Conservation (phyloP, 37 sponge, comb jelly and placozoan genomes). For the Halisarca cf. caerulea region DNA sequence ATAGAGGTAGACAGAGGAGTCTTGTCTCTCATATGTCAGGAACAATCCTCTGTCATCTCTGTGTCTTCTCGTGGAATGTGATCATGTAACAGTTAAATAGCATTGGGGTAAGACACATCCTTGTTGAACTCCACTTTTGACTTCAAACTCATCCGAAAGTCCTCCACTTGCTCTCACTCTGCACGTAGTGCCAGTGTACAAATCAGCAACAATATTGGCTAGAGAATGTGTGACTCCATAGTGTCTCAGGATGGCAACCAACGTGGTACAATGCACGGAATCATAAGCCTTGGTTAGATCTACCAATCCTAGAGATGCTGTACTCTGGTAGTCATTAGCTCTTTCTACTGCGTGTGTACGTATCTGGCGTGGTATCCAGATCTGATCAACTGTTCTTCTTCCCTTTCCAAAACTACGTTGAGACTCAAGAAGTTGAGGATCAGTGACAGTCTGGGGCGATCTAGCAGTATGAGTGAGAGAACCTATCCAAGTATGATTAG, state of each 20-base stretch:
- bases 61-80: constrained; percentile 4
- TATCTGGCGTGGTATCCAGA: constrained; percentile 8
- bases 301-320: not conserved
- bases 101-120: constrained; percentile 11
- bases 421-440: constrained; percentile 10
- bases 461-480: constrained; percentile 7
- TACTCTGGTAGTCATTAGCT: constrained; percentile 14
- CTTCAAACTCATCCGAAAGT: constrained; percentile 13
- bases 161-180: constrained; percentile 3
- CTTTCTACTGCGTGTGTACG: too few relatives aligned
- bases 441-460: constrained; percentile 7
- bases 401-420: constrained; percentile 20
- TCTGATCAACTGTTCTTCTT: constrained; percentile 18
- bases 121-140: constrained; percentile 14
- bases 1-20: constrained; percentile 12
- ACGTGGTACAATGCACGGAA: not conserved
- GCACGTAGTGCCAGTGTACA: constrained; percentile 13
- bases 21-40: constrained; percentile 25
- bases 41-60: constrained; percentile 22
- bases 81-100: constrained; percentile 20
- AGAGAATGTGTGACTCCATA: constrained; percentile 13
- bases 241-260: constrained; percentile 22
- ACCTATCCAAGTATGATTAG: constrained; percentile 14
- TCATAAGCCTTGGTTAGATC: constrained; percentile 24
- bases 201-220: not conserved